phyloP scores from a whole-genome alignment of 2,797 vertebrate genomes.

The Setipinna tenuifilis region DNA sequence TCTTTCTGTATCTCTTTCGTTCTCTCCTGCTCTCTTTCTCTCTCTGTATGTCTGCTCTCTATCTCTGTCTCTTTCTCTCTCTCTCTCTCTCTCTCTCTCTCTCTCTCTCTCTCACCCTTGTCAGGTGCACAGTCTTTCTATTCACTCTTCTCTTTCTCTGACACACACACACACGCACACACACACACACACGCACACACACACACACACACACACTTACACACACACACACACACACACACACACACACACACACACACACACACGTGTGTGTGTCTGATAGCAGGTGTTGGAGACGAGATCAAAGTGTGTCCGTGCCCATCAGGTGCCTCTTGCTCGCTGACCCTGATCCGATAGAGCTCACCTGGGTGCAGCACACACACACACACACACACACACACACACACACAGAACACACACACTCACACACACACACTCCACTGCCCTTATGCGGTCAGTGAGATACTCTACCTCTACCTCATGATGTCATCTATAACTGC shows the following conservation, averaged over 20 bases:
- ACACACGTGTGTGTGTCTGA: neutral
- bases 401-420: too few species aligned
- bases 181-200: slow-evolving; percentile 24
- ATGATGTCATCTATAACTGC: neutral
- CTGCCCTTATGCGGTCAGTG: neutral
- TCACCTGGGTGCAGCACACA: neutral
- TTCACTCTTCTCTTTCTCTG: slow-evolving; percentile 31
- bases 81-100: neutral
- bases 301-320: neutral
- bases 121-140: neutral
- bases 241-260: slow-evolving; percentile 22
- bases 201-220: neutral
- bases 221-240: slow-evolving; percentile 25
- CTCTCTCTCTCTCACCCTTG: neutral
- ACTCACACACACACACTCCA: too few species aligned
- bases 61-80: neutral
- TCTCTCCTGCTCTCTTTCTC: neutral
- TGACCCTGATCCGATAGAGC: neutral
- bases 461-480: neutral
- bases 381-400: neutral
- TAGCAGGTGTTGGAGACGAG: slow-evolving; percentile 1
- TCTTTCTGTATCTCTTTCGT: neutral
- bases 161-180: slow-evolving; percentile 35
- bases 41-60: slow-evolving; percentile 5
- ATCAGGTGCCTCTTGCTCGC: neutral